A percentile compares a stretch with the other conserved stretches of the same genome.
Evolutionary conservation across 2,888 invertebrate genomes (phyloP).

Genomic region (Pandemis cinnamomeana): DNA sequence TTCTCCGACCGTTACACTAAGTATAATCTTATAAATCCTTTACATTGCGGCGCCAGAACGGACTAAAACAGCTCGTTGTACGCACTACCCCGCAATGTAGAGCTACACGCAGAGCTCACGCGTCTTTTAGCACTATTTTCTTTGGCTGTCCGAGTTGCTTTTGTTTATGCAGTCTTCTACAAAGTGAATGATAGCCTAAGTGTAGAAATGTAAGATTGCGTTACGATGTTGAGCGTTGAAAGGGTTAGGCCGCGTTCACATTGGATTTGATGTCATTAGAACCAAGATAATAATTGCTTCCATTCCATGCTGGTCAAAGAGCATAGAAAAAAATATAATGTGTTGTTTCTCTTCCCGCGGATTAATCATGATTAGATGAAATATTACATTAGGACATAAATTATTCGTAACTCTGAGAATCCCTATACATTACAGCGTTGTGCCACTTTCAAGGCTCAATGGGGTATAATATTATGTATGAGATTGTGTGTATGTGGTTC

Average conservation of each 20-base stretch:
- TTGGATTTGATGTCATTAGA: not conserved
- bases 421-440: too few species aligned
- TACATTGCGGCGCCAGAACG: not conserved
- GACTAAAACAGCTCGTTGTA: not conserved
- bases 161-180: constrained; percentile 13
- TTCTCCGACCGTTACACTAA: not conserved
- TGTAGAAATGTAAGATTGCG: not conserved
- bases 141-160: constrained; percentile 8
- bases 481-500: too few species aligned
- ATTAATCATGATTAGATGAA: too few species aligned
- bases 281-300: too few species aligned
- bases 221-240: constrained; percentile 3
- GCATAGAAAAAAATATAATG: too few species aligned
- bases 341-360: too few species aligned
- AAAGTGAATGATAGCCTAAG: constrained; percentile 9
- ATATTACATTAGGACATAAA: too few species aligned
- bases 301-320: too few species aligned
- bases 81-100: not conserved
- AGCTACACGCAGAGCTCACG: not conserved
- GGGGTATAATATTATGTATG: too few species aligned
- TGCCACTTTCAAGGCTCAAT: too few species aligned
- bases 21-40: not conserved
- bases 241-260: constrained; percentile 6
- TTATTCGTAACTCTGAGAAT: too few species aligned
- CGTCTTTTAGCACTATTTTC: constrained; percentile 10